Evolutionary conservation across 1,140 invertebrate species (phyloP), one percentile per base, ranked within the genome.

Genomic region (Pseudachorutes palmiensis): DNA sequence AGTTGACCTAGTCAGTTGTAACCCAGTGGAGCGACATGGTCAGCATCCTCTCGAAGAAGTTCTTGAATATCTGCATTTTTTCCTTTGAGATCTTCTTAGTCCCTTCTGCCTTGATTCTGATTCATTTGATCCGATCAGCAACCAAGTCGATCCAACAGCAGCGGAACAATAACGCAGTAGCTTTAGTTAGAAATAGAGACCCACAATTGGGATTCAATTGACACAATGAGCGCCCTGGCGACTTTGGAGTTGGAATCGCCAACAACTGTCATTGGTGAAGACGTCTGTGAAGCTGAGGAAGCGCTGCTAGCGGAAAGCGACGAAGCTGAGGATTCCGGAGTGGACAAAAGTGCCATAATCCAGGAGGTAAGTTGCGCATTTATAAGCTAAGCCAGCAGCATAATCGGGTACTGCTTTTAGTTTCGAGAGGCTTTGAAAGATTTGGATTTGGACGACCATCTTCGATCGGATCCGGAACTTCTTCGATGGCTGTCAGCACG

Each of bases 331-430:
- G n/a, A n/a, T n/a, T n/a, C n/a, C n/a, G n/a, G n/a, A n/a, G n/a
- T n/a, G n/a, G n/a, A n/a, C n/a, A n/a, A n/a, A n/a, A n/a, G n/a
- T n/a, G n/a, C n/a, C n/a, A n/a, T n/a, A n/a, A n/a, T n/a, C n/a
- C n/a, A n/a, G n/a, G n/a, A n/a, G n/a, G n/a, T n/a, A n/a, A n/a
- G n/a, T n/a, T n/a, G n/a, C n/a, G n/a, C n/a, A n/a, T n/a, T n/a
- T n/a, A n/a, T n/a, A n/a, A n/a, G n/a, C n/a, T n/a, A n/a, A n/a
- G n/a, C n/a, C n/a, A n/a, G n/a, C n/a, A n/a, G n/a, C n/a, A n/a
- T n/a, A n/a, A n/a, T n/a, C n/a, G n/a, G n/a, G n/a, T n/a, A n/a
- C 51, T 12, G 51, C 24, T 55, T 55, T 55, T 24, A 55, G 51
- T 24, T 55, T 55, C 51, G 51, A 16, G 24, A 26, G 9, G 51